phyloP scores from a whole-genome alignment of 2,888 invertebrate species.

The Pilophorus perplexus region DNA sequence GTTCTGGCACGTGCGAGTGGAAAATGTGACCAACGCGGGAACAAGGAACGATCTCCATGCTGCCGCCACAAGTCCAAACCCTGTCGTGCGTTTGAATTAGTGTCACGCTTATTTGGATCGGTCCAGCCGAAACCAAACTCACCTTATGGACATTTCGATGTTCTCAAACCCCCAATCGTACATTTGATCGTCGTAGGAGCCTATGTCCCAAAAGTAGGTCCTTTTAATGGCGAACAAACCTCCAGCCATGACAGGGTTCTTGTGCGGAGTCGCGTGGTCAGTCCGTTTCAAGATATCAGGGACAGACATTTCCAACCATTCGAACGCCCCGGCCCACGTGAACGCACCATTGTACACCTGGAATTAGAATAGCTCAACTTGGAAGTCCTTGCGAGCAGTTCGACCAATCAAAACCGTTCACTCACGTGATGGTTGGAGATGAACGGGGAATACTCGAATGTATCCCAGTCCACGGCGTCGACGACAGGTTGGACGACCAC shows the following conservation, averaged over 20 bases:
- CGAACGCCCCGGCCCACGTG: constrained; percentile 87
- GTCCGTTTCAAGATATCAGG: constrained; percentile 62
- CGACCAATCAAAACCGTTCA: too few relatives aligned
- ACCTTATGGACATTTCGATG: constrained; percentile 94
- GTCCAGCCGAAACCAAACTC: too few relatives aligned
- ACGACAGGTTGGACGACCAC: constrained; percentile 54
- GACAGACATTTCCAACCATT: constrained; percentile 74
- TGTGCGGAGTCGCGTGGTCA: constrained; percentile 3
- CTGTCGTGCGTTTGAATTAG: too few relatives aligned
- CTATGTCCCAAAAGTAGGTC: constrained; percentile 81
- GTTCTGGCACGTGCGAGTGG: constrained; percentile 79
- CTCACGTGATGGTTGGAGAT: constrained; percentile 49
- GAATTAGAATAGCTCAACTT: too few relatives aligned
- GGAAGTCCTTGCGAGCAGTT: background rate
- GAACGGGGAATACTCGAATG: constrained; percentile 52
- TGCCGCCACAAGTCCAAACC: constrained; percentile 83
- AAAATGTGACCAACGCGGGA: constrained; percentile 95
- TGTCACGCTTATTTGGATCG: too few relatives aligned
- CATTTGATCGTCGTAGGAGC: constrained; percentile 95
- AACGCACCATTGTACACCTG: constrained; percentile 65
- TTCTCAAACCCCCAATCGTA: constrained; percentile 97
- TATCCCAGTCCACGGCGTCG: constrained; percentile 54
- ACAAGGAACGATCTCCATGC: constrained; percentile 84
- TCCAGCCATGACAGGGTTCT: constrained; percentile 94
- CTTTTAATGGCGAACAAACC: constrained; percentile 81